Base-by-base conservation (phyloP, 2,797 vertebrate species). In the Muraenolepis orangiensis region DNA sequence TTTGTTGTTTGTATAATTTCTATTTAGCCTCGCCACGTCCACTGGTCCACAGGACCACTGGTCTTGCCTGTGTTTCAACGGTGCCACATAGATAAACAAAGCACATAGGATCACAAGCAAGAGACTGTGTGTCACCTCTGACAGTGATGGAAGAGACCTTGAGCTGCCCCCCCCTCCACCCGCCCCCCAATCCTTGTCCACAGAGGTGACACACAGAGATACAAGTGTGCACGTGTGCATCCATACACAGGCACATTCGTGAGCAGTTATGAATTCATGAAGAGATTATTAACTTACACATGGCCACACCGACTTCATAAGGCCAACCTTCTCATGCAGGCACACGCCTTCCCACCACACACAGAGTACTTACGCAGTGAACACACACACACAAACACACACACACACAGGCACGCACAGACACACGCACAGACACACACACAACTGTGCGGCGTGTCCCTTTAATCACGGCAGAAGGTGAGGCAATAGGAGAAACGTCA, bases 381-480 rank as follows among this genome's bases (percentile, higher is more conserved):
- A 11, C 31, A 67, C 13, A 23, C 20, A 71, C 38, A 71, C 29
- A 78, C 72, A 66, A 42, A 76, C 64, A 74, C 0, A 30, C 16
- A 70, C 26, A 66, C 66, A 70, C 61, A 73, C 72, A 67, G 57
- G 38, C 23, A 68, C 26, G 42, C 31, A 74, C 20, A 42, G 32
- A 68, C 67, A 79, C 77, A 71, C 28, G 29, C 7, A 51, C 38
- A 12, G 38, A 79, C 78, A 85, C 74, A 76, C 75, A 69, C 74
- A 69, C 69, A 57, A 66, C 66, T 76, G 67, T 3, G 51, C 80
- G 79, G 66, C 23, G 30, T 85, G 83, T 82, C 74, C 5, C 20
- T 84, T 83, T 82, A 86, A 82, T 82, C 76, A 79, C 69, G 72
- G 74, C 80, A 81, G 82, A 82, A 84, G 86, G 82, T 78, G 69